These are phyloP conservation scores for Pedionomus torquatus DNA, from an alignment of 2,113 vertebrate genomes.

Conservation along the genomic window DNA sequence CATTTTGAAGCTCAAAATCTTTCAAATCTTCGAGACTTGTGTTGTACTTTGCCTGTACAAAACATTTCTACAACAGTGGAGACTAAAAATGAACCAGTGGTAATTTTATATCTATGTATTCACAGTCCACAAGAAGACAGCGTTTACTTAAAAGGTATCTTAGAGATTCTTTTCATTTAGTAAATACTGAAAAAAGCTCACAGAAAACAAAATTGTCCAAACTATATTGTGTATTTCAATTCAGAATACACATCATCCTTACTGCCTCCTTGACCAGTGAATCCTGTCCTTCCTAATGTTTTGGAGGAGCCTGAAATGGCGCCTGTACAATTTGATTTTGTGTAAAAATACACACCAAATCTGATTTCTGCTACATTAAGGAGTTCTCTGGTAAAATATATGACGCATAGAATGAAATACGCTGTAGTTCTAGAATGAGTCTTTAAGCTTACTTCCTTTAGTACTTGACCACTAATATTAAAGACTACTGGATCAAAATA, in stretches of 20 bases:
- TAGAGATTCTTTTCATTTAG: background rate
- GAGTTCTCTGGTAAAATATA: slow-evolving; percentile 90
- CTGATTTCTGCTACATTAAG: slow-evolving; percentile 97
- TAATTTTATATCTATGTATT: background rate
- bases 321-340: slow-evolving; percentile 95
- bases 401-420: slow-evolving; percentile 83
- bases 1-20: background rate
- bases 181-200: background rate
- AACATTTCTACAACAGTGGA: background rate
- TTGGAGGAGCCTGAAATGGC: slow-evolving; percentile 85
- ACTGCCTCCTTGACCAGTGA: slow-evolving; percentile 71
- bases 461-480: slow-evolving; percentile 84
- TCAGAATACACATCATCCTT: background rate
- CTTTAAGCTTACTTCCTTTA: slow-evolving; percentile 78
- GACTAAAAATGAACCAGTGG: background rate
- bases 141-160: background rate
- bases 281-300: slow-evolving; percentile 82
- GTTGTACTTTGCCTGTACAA: background rate
- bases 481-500: slow-evolving; percentile 78
- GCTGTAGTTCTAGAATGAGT: slow-evolving; percentile 73
- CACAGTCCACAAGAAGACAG: background rate
- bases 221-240: background rate
- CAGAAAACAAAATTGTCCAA: background rate
- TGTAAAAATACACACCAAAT: slow-evolving; percentile 98
- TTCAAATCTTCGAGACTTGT: background rate